Evolutionary conservation across 2,888 invertebrate genomes (phyloP).

Genomic region (Leptinotarsa rubiginosa): DNA sequence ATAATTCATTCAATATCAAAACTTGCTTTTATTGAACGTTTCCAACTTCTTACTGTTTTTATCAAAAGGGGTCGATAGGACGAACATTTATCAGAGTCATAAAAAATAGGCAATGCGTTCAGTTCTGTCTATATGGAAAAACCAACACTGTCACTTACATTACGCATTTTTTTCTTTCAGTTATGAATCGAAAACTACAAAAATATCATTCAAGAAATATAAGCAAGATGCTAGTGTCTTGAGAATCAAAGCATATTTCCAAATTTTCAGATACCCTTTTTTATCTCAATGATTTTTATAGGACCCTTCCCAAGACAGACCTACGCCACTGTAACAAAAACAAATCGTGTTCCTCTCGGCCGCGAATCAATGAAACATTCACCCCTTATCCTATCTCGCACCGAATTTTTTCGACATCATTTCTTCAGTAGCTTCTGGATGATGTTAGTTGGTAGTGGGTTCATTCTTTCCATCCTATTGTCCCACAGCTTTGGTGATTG

Average conservation of each 20-base stretch:
- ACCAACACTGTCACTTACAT: no score
- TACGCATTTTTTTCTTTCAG: no score
- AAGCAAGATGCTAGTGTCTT: background rate
- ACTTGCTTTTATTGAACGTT: no score
- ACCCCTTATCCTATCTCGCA: conserved; percentile 46
- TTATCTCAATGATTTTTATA: background rate
- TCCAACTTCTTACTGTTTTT: no score
- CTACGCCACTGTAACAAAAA: conserved; percentile 36
- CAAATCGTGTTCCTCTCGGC: conserved; percentile 38
- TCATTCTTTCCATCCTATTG: conserved; percentile 33
- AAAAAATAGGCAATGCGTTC: no score
- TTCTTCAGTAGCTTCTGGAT: conserved; percentile 41
- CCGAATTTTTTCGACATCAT: conserved; percentile 29
- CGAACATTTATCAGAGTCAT: no score
- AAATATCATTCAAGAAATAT: no score
- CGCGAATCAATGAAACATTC: conserved; percentile 57
- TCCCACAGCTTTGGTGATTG: conserved; percentile 59
- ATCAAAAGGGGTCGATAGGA: no score
- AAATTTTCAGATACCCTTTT: background rate
- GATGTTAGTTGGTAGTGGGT: conserved; percentile 59
- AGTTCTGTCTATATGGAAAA: no score
- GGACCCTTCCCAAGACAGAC: background rate
- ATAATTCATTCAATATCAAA: no score
- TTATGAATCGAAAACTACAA: no score
- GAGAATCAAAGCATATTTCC: background rate